These are phyloP conservation scores for Camponotus pennsylvanicus DNA, from an alignment of 1,140 invertebrate genomes.

Conservation along the genomic window DNA sequence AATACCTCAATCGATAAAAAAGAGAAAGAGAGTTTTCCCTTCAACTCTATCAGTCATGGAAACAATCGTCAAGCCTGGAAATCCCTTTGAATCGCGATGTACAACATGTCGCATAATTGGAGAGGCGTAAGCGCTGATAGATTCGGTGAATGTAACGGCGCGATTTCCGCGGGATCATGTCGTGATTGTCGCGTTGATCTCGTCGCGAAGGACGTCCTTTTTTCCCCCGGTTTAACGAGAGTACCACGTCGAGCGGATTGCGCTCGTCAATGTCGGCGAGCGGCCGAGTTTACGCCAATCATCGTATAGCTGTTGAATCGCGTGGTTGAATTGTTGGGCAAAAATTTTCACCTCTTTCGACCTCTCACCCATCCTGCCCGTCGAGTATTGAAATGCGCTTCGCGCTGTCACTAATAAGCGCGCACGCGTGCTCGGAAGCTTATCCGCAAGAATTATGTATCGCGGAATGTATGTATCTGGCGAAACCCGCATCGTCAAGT, in stretches of 20 bases:
- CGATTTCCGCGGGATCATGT: neutral
- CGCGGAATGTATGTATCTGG: no score
- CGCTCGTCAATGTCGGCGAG: constrained; percentile 23
- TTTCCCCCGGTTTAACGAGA: constrained; percentile 23
- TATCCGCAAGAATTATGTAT: constrained; percentile 37
- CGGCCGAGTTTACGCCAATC: constrained; percentile 27
- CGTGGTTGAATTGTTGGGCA: constrained; percentile 20
- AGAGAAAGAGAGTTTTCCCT: neutral
- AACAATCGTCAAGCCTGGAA: neutral
- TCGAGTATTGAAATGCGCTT: no score
- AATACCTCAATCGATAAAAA: neutral
- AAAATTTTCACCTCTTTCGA: constrained; percentile 19
- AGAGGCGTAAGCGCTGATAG: neutral
- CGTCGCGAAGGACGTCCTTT: constrained; percentile 1
- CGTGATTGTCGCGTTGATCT: constrained; percentile 17
- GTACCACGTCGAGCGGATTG: neutral
- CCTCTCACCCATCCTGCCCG: neutral
- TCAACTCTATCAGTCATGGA: neutral
- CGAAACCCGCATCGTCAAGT: neutral
- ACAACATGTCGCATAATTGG: neutral
- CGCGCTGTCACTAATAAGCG: neutral
- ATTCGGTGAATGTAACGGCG: neutral
- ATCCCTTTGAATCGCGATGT: constrained; percentile 12
- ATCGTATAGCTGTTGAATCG: neutral
- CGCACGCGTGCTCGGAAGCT: constrained; percentile 9